Conservation (phyloP, 2,113 vertebrate species). For the Xyliphius kryptos region DNA sequence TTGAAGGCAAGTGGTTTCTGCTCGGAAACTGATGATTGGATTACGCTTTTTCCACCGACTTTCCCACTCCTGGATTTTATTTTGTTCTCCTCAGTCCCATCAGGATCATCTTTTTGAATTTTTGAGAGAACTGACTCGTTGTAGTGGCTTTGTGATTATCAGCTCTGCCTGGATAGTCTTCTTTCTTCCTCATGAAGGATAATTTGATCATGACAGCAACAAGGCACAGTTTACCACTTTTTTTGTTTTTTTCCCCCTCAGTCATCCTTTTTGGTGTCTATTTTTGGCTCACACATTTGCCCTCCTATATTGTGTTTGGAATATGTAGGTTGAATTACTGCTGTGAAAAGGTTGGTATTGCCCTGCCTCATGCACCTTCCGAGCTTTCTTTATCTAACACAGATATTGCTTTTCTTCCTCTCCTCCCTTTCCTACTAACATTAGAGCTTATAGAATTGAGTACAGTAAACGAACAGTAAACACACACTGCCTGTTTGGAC, state of each 20-base stretch:
- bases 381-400: slow-evolving; percentile 79
- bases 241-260: too few relatives aligned
- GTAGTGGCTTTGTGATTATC: too few relatives aligned
- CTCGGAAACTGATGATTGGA: too few relatives aligned
- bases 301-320: slow-evolving; percentile 92
- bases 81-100: too few relatives aligned
- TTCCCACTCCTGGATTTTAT: too few relatives aligned
- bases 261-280: slow-evolving; percentile 18
- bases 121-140: too few relatives aligned
- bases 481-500: slow-evolving; percentile 52
- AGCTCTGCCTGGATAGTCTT: slow-evolving; percentile 23
- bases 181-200: slow-evolving; percentile 18
- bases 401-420: slow-evolving; percentile 60
- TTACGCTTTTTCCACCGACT: too few relatives aligned
- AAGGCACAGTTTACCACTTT: not conserved
- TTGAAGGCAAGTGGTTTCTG: too few relatives aligned
- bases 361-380: slow-evolving; percentile 93
- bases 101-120: too few relatives aligned
- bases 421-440: slow-evolving; percentile 76
- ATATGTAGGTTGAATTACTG: slow-evolving; percentile 95
- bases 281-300: slow-evolving; percentile 85
- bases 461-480: too few relatives aligned
- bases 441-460: slow-evolving; percentile 75
- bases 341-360: slow-evolving; percentile 99
- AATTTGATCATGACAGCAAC: slow-evolving; percentile 14